Base-by-base conservation (phyloP, 1,140 invertebrate genomes). In the Pteromalus puparum region DNA sequence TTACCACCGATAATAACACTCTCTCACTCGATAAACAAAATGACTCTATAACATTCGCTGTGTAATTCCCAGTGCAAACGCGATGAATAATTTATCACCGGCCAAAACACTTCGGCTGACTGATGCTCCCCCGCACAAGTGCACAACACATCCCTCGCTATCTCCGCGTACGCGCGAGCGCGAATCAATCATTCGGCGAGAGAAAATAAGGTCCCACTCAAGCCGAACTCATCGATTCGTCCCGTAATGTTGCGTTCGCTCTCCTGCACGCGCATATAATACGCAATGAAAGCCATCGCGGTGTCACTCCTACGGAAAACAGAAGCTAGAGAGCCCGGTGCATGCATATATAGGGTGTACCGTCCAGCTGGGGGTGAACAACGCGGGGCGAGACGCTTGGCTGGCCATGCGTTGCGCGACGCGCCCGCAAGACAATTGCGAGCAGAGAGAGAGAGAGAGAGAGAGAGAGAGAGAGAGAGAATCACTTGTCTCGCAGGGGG, bases 381-480 rank as follows among this genome's bases (percentile, higher is more conserved):
- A 73, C 85, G 85, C 88, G 85, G 90, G 91, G 91, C 87, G 91
- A 87, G 86, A 90, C 91, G 92, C 91, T 90, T 93, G 92, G 90
- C 34, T 87, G 85, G 85, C 89, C 92, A 93, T 89, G 92, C 91
- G 90, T 89, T 87, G 87, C 88, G 88, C 86, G 83, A 81, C 79
- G 85, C 85, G 87, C 85, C 70, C 85, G 88, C 90, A 88, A 92
- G 91, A 93, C 90, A 92, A 92, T 92, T 91, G 90, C 53, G 53
- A 61, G 53, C 7, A 6, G 53, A 61, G 48, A 53, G 48, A 53
- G 13, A 48, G 46, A n/a, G n/a, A n/a, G n/a, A n/a, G n/a, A 6
- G 53, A 61, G 15, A 53, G 48, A 53, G 13, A 53, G 48, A 53
- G 48, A 53, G 53, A 42, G 38, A 88, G 91, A 91, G 92, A 93